Percentiles rank a stretch among this genome's conserved stretches.
These are phyloP conservation scores for Anhinga anhinga DNA, from an alignment of 2,113 vertebrate species.

Conservation along the genomic window DNA sequence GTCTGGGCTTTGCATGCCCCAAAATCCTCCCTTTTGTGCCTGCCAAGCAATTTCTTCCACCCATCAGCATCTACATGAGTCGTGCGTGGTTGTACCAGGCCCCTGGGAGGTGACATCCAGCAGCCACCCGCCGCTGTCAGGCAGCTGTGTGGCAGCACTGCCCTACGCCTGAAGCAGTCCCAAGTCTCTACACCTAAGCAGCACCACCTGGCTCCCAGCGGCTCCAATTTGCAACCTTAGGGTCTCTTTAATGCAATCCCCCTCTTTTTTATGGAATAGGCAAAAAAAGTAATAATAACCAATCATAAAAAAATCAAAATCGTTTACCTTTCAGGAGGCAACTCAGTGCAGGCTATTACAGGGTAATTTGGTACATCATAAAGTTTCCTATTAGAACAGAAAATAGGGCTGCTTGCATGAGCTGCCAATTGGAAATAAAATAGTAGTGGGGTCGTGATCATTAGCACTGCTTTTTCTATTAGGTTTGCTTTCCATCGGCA, in stretches of 20 bases:
- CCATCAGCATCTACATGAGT: accelerated
- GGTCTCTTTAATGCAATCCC: neutral
- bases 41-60: neutral
- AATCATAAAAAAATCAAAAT: constrained; percentile 50
- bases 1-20: neutral
- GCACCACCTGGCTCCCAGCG: neutral
- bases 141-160: neutral
- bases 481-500: neutral
- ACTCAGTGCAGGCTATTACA: constrained; percentile 25
- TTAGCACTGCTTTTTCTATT: constrained; percentile 15
- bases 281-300: constrained; percentile 4
- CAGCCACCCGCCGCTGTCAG: neutral
- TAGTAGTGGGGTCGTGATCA: neutral
- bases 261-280: neutral
- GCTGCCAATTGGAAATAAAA: constrained; percentile 66
- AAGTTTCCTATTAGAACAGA: constrained; percentile 56
- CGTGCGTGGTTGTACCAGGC: neutral
- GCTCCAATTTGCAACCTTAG: neutral
- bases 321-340: constrained; percentile 61
- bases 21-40: neutral
- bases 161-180: neutral
- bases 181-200: neutral
- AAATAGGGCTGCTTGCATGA: constrained; percentile 44
- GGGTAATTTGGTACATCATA: constrained; percentile 59
- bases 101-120: neutral